Percentiles rank a stretch among this genome's conserved stretches.
Conservation (phyloP, 2,888 invertebrate species). For the Ganaspis brasiliensis region DNA sequence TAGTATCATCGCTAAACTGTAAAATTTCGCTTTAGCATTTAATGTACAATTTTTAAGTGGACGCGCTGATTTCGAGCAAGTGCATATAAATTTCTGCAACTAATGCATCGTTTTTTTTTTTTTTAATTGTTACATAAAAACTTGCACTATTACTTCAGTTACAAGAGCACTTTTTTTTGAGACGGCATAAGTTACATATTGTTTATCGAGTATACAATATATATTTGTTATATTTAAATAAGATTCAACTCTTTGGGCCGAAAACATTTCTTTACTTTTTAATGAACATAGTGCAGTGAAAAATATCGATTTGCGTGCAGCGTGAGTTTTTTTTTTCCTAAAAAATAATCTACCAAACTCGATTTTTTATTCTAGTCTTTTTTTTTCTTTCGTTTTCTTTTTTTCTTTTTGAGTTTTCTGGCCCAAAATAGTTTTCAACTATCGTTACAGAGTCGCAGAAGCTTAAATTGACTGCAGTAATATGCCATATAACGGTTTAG, state of each 20-base stretch:
- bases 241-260: slow-evolving; percentile 44
- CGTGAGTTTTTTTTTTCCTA: slow-evolving; percentile 25
- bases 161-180: slow-evolving; percentile 78
- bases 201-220: slow-evolving; percentile 51
- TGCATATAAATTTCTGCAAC: slow-evolving; percentile 47
- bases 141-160: slow-evolving; percentile 64
- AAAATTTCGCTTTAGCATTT: slow-evolving; percentile 47
- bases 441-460: slow-evolving; percentile 49
- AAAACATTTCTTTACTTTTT: slow-evolving; percentile 32
- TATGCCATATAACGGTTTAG: slow-evolving; percentile 58
- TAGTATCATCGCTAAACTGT: slow-evolving; percentile 57
- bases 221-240: slow-evolving; percentile 48
- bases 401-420: slow-evolving; percentile 48
- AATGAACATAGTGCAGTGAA: slow-evolving; percentile 37
- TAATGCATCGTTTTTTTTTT: slow-evolving; percentile 45
- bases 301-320: slow-evolving; percentile 42
- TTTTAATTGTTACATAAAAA: slow-evolving; percentile 52
- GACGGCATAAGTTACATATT: slow-evolving; percentile 74
- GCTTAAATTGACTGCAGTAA: slow-evolving; percentile 63
- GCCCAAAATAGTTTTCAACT: slow-evolving; percentile 53
- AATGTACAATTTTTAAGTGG: slow-evolving; percentile 49
- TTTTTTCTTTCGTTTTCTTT: slow-evolving; percentile 44
- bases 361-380: neutral
- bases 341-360: slow-evolving; percentile 41
- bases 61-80: slow-evolving; percentile 45